Conservation (phyloP, 1,140 invertebrate species). For the Caerostris extrusa region DNA sequence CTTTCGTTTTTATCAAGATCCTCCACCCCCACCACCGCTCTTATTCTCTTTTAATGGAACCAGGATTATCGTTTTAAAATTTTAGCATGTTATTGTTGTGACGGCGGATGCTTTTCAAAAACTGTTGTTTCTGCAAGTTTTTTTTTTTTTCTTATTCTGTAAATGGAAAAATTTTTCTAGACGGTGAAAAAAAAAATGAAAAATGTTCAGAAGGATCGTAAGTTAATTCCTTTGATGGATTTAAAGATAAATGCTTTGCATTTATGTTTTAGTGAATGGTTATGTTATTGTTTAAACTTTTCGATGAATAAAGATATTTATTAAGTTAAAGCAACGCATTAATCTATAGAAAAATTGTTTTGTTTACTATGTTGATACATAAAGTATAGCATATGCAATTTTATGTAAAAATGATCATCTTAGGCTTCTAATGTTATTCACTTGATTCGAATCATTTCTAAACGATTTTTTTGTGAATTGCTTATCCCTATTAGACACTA, state of each 20-base stretch:
- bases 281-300: neutral
- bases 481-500: no score
- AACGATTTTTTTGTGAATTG: no score
- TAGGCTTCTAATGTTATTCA: no score
- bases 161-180: neutral
- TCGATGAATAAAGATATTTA: no score
- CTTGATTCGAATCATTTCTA: no score
- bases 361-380: no score
- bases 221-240: neutral
- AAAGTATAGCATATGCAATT: no score
- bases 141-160: neutral
- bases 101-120: neutral
- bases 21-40: neutral
- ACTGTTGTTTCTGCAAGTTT: neutral
- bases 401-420: no score
- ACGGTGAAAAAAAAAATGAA: neutral
- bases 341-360: no score
- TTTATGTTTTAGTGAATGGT: neutral
- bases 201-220: neutral
- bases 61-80: slow-evolving; percentile 46
- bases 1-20: neutral
- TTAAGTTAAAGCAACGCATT: no score
- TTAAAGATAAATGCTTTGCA: neutral
- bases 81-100: slow-evolving; percentile 5
- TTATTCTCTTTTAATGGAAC: neutral